Evolutionary conservation across 1,140 invertebrate species (phyloP).

Genomic region (Protaetia brevitarsis): DNA sequence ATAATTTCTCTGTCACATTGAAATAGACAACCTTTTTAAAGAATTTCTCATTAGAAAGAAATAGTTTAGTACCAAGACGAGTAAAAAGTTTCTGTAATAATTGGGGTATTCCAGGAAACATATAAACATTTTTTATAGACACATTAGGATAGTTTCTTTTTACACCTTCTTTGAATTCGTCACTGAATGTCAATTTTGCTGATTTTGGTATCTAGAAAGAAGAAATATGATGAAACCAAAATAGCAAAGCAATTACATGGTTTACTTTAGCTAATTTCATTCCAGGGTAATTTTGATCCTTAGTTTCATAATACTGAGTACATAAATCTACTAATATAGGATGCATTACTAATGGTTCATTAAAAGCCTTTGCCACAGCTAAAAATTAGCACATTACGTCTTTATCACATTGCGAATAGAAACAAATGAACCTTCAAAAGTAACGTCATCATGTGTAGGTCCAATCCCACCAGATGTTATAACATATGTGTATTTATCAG

Average conservation of each 20-base stretch:
- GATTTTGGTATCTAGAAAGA: slow-evolving; percentile 50
- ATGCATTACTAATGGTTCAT: slow-evolving; percentile 57
- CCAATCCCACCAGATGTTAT: slow-evolving; percentile 80
- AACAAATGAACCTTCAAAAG: slow-evolving; percentile 62
- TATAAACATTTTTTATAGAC: slow-evolving; percentile 67
- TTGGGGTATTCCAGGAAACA: slow-evolving; percentile 75
- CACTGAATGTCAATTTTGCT: slow-evolving; percentile 51
- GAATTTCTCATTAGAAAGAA: slow-evolving; percentile 47
- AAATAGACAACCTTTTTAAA: slow-evolving; percentile 49
- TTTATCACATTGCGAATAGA: slow-evolving; percentile 10
- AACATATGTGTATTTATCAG: slow-evolving; percentile 60
- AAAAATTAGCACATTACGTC: slow-evolving; percentile 26
- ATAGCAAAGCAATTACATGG: slow-evolving; percentile 20
- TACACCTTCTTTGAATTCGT: slow-evolving; percentile 37
- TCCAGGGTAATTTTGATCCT: slow-evolving; percentile 46
- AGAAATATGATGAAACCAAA: slow-evolving; percentile 26
- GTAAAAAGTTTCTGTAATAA: slow-evolving; percentile 62
- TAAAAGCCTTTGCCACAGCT: slow-evolving; percentile 69
- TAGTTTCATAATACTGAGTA: slow-evolving; percentile 48
- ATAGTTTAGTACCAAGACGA: slow-evolving; percentile 45
- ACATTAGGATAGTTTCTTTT: slow-evolving; percentile 62
- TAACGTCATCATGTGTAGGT: slow-evolving; percentile 83
- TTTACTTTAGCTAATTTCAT: slow-evolving; percentile 53
- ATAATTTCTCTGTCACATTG: slow-evolving; percentile 50
- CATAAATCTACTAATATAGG: slow-evolving; percentile 60